A percentile compares a stretch with the other conserved stretches of the same genome.
Evolutionary conservation across 2,888 invertebrate genomes (phyloP).

Genomic region (Aradus depressus): DNA sequence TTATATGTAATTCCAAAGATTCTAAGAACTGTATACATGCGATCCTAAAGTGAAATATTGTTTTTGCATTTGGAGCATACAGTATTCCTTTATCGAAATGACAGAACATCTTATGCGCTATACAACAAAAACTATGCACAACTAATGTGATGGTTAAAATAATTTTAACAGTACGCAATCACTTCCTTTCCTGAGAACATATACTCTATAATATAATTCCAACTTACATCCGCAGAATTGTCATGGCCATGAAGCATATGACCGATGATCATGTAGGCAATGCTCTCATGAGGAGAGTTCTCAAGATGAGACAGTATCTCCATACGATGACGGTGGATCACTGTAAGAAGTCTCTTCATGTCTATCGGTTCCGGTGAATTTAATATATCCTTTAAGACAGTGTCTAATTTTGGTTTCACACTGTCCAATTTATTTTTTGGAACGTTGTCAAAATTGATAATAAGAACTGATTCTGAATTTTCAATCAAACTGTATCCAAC

Average conservation of each 20-base stretch:
- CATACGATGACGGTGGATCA: constrained; percentile 58
- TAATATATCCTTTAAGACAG: constrained; percentile 40
- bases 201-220: background rate
- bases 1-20: too few species aligned
- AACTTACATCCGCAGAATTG: constrained; percentile 56
- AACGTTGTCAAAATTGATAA: constrained; percentile 63
- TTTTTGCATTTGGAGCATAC: too few species aligned
- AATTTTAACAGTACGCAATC: background rate
- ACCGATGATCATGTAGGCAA: constrained; percentile 67
- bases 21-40: too few species aligned
- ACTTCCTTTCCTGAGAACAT: too few species aligned
- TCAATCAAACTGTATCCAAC: constrained; percentile 57
- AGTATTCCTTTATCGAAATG: too few species aligned
- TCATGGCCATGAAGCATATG: constrained; percentile 71
- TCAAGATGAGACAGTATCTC: constrained; percentile 62
- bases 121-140: too few species aligned
- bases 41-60: too few species aligned
- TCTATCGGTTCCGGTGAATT: constrained; percentile 48
- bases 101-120: too few species aligned
- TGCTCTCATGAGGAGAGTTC: constrained; percentile 59
- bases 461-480: constrained; percentile 58
- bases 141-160: background rate
- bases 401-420: constrained; percentile 47
- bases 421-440: constrained; percentile 52
- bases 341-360: constrained; percentile 59